phyloP scores from a whole-genome alignment of 2,888 invertebrate genomes.

The Cephus spinipes region DNA sequence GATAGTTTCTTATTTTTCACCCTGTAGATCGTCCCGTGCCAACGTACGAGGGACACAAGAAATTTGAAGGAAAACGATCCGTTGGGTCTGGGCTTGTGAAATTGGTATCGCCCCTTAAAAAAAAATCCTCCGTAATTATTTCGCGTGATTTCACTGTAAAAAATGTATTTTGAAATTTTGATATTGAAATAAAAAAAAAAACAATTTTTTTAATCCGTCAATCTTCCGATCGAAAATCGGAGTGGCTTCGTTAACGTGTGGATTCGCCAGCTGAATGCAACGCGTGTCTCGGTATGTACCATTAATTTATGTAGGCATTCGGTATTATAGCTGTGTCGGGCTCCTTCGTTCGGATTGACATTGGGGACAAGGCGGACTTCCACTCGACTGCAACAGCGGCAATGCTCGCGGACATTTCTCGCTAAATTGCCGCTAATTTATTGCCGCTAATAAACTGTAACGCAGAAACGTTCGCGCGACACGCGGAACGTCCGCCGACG shows the following conservation, averaged over 20 bases:
- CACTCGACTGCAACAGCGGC: constrained; percentile 18
- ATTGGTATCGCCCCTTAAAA: not conserved
- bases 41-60: not conserved
- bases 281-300: not conserved
- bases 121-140: not conserved
- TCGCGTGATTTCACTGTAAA: not conserved
- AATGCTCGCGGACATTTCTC: constrained; percentile 8
- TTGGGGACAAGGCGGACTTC: constrained; percentile 39
- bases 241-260: not conserved
- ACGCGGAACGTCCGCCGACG: not conserved
- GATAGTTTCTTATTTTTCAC: not conserved
- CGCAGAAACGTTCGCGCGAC: constrained; percentile 11
- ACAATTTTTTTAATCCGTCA: not conserved
- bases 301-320: constrained; percentile 35
- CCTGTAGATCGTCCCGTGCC: not conserved
- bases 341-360: constrained; percentile 26
- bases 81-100: not conserved
- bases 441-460: constrained; percentile 21
- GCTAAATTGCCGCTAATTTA: constrained; percentile 25
- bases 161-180: constrained; percentile 9
- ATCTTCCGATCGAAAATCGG: not conserved
- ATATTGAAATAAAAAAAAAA: not conserved
- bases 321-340: constrained; percentile 20
- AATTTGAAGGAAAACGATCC: not conserved
- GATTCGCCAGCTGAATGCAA: not conserved